Conservation (phyloP, 2,113 vertebrate genomes). For the Chionomys nivalis region DNA sequence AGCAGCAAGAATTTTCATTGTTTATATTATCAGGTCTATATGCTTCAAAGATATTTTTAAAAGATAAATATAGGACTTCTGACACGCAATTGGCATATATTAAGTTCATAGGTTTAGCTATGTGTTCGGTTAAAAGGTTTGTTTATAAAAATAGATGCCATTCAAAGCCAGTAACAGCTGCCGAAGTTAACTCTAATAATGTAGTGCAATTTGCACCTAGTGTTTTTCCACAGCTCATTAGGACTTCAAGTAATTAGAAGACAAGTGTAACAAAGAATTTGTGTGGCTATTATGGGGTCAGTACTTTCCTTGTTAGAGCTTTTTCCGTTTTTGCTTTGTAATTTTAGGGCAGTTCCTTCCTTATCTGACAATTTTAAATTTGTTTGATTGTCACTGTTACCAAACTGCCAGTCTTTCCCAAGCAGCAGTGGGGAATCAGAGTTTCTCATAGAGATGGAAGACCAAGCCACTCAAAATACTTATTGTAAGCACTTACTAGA, state of each 20-base stretch:
- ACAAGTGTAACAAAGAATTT: conserved; percentile 55
- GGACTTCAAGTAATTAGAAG: conserved; percentile 41
- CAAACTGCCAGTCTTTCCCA: conserved; percentile 39
- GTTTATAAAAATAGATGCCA: conserved; percentile 40
- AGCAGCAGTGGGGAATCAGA: not conserved
- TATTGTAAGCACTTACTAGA: not conserved
- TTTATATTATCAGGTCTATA: not conserved
- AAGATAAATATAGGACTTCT: conserved; percentile 40
- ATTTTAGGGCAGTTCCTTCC: conserved; percentile 7
- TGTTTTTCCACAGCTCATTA: conserved; percentile 57
- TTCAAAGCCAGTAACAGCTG: conserved; percentile 14
- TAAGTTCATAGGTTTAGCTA: conserved; percentile 17
- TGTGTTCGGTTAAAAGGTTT: conserved; percentile 23
- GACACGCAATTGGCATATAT: conserved; percentile 21
- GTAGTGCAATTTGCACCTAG: not conserved
- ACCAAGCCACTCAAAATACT: not conserved
- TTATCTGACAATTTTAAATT: conserved; percentile 29
- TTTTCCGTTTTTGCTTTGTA: conserved; percentile 14
- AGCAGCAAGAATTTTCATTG: not conserved
- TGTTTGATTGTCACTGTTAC: conserved; percentile 46
- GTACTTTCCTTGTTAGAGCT: not conserved
- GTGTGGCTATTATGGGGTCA: conserved; percentile 10
- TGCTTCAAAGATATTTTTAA: not conserved
- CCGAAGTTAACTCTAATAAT: conserved; percentile 3
- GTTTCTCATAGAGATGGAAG: not conserved